Percentiles rank a stretch among this genome's conserved stretches.
These are phyloP conservation scores for Pristionchus exspectatus DNA, from an alignment of 2,888 invertebrate genomes.

Conservation along the genomic window DNA sequence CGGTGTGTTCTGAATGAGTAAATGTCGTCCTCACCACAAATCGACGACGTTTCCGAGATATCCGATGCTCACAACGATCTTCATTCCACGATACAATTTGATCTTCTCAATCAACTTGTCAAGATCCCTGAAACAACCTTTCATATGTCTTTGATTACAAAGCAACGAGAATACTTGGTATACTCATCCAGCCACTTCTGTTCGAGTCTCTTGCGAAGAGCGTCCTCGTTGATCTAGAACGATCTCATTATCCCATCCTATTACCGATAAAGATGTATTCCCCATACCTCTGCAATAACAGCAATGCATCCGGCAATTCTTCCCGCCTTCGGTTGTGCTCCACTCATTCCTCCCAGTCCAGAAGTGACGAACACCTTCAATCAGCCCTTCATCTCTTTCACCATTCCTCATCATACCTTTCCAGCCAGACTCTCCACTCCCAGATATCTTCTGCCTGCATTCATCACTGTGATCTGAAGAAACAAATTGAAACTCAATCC, in stretches of 20 bases:
- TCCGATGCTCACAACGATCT: constrained; percentile 82
- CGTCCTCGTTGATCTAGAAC: constrained; percentile 81
- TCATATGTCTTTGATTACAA: not conserved
- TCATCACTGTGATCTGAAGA: constrained; percentile 83
- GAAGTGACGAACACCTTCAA: constrained; percentile 81
- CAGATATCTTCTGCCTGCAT: constrained; percentile 83
- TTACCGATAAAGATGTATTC: no score
- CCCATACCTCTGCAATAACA: constrained; percentile 83
- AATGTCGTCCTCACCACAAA: constrained; percentile 80
- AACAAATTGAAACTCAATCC: not conserved
- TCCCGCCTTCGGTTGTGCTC: constrained; percentile 84
- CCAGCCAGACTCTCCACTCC: constrained; percentile 81
- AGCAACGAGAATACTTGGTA: constrained; percentile 70
- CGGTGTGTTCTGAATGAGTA: not conserved
- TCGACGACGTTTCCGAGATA: constrained; percentile 83
- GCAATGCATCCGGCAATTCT: constrained; percentile 84
- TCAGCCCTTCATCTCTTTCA: not conserved
- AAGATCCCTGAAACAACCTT: constrained; percentile 59
- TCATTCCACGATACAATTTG: constrained; percentile 70
- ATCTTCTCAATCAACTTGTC: constrained; percentile 52
- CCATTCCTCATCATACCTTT: constrained; percentile 79
- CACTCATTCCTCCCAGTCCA: constrained; percentile 82
- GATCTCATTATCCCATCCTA: no score
- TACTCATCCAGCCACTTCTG: constrained; percentile 84
- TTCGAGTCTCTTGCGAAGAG: constrained; percentile 82